Evolutionary conservation across 2,888 invertebrate genomes (phyloP).

Genomic region (Trimorus sp.): DNA sequence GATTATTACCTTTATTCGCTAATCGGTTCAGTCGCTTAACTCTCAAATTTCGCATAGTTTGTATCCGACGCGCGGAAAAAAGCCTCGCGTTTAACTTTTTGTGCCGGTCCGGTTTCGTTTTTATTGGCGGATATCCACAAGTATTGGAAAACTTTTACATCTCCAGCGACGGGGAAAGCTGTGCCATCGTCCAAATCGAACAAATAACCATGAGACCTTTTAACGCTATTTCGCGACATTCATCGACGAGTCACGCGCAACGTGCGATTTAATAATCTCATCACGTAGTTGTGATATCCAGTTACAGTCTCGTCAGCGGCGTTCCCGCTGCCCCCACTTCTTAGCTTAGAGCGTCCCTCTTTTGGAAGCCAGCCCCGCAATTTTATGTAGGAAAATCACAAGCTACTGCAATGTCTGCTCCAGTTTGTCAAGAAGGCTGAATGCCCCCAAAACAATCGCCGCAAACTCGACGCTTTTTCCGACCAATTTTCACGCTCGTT

Average conservation of each 20-base stretch:
- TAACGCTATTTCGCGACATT: constrained; percentile 61
- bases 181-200: constrained; percentile 56
- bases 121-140: constrained; percentile 60
- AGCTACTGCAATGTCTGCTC: constrained; percentile 55
- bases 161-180: constrained; percentile 55
- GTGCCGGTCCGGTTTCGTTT: constrained; percentile 47
- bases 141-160: constrained; percentile 64
- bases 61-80: constrained; percentile 35
- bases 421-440: constrained; percentile 27
- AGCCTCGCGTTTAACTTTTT: constrained; percentile 54
- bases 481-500: no score
- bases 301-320: constrained; percentile 39
- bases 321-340: constrained; percentile 42
- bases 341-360: constrained; percentile 56
- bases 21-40: constrained; percentile 59
- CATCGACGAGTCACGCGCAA: constrained; percentile 60
- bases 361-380: constrained; percentile 55
- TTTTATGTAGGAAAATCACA: constrained; percentile 65
- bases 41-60: constrained; percentile 58
- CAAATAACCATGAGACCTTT: constrained; percentile 65
- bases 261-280: constrained; percentile 65
- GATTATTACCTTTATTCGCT: constrained; percentile 62
- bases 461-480: no score
- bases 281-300: constrained; percentile 66
- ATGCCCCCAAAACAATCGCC: no score